Base-by-base conservation (phyloP, 1,140 invertebrate species). In the Magallana gigas region DNA sequence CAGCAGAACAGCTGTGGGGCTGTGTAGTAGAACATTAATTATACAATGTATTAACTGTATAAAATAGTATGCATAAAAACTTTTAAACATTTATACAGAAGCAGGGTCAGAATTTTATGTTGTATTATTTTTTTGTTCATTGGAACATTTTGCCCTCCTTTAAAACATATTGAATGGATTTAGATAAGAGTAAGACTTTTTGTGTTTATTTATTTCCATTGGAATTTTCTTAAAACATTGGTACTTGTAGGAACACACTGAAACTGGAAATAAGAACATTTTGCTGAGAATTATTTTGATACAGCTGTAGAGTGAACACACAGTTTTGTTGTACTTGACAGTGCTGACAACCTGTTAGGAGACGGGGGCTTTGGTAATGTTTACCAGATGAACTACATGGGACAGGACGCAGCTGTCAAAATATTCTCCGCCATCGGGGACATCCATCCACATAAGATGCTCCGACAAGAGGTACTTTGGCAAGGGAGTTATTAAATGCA, bases 361-460 rank as follows among this genome's bases (percentile, higher is more conserved):
- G 92, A 94, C 88, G 94, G 94, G 57, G 91, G 92, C 1, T 94
- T 92, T 92, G 94, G 93, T 16, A 88, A 90, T 86, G 94, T 94
- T 8, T 94, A 93, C 88, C 91, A 88, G 86, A 93, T 90, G 1
- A 85, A n/a, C 9, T 94, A 94, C 76, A 92, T 91, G 89, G 87
- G 90, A n/a, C 88, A 93, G 90, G 81, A 80, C n/a, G 93, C 93
- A 29, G 93, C 93, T 76, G 92, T 91, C 48, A 94, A 94, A 87
- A 86, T 92, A n/a, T 93, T 93, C 85, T 90, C 88, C 62, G 88
- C 91, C 14, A 90, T 93, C 59, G 93, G 90, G 14, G 92, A 93
- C 81, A 85, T 92, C 8, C 92, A 93, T 86, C 91, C 93, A 23
- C 90, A 94, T 59, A 93, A 92, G 86, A 89, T 94, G 90, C 85